These are phyloP conservation scores for Drosophila yooni DNA, from an alignment of 2,888 invertebrate genomes.

Conservation along the genomic window DNA sequence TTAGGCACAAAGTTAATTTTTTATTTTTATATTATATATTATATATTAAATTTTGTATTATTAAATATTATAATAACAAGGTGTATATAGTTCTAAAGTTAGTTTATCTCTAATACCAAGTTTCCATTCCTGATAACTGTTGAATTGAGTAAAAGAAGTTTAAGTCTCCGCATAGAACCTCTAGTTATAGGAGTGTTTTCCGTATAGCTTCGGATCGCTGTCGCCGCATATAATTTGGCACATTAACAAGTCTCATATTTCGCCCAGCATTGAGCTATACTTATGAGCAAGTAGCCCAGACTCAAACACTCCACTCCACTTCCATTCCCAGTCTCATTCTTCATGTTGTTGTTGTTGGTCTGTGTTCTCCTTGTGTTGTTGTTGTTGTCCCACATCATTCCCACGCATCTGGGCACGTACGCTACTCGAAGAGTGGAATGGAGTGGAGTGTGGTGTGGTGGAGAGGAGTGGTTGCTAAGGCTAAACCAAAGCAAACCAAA, in stretches of 20 bases:
- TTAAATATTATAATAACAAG: not conserved
- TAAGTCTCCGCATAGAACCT: not conserved
- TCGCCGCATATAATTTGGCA: conserved; percentile 73
- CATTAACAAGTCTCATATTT: conserved; percentile 81
- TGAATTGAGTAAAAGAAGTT: not conserved
- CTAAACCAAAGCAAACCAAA: conserved; percentile 19
- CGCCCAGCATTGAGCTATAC: conserved; percentile 51
- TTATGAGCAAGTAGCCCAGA: conserved; percentile 43
- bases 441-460: conserved; percentile 52
- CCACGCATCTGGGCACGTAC: conserved; percentile 82
- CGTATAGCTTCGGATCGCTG: conserved; percentile 48
- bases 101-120: not conserved
- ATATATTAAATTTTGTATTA: not conserved
- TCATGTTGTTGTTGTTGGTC: conserved; percentile 12
- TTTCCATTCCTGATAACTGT: not conserved
- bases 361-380: conserved; percentile 17
- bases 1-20: not conserved
- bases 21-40: not conserved
- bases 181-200: conserved; percentile 12
- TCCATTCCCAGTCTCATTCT: conserved; percentile 29
- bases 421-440: conserved; percentile 62
- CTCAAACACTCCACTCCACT: conserved; percentile 8
- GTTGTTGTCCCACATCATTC: conserved; percentile 70
- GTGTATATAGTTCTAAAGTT: not conserved
- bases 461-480: conserved; percentile 18